Base-by-base conservation (phyloP, 2,113 vertebrate genomes). In the Galemys pyrenaicus region DNA sequence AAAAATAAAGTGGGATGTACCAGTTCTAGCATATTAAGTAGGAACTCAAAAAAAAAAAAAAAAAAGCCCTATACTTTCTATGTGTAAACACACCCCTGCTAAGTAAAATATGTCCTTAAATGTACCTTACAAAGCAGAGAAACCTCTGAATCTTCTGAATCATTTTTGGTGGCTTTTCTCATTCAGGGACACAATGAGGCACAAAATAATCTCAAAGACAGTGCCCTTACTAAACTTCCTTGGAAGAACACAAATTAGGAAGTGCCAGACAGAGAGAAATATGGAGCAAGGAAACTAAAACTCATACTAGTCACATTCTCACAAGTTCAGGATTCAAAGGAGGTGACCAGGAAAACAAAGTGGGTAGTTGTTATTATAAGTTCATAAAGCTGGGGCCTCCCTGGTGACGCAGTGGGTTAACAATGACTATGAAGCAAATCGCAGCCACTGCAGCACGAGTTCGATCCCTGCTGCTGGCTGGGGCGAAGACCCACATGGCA, bases 191-290 rank as follows among this genome's bases (percentile, higher is more conserved):
- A 94, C 41, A 75, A 15, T n/a, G 10, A 51, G 49, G 10, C 35
- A 94, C 11, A 39, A 46, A 95, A 65, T 67, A 84, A 94, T 54
- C 68, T 92, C 54, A 95, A 94, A 87, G 39, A 87, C 32, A 54
- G 15, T 85, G 17, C 6, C 49, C n/a, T 89, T 82, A 89, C 51
- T 82, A 67, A 95, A 81, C 22, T 44, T 93, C 44, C 35, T 46
- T 94, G 41, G 12, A 87, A 35, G 17, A 83, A 84, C 41, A 82
- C 74, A 81, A 83, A 41, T 79, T 39, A 74, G 44, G n/a, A 93
- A 17, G 32, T 49, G 70, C 0, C 0, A 0, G 39, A 6, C 0
- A 0, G 39, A 9, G 4, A 75, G 12, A 68, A 84, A 7, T 54
- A 82, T n/a, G 35, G 5, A 62, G 22, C 15, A 93, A 87, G 19